These are phyloP conservation scores for Pavo muticus DNA, from an alignment of 2,113 vertebrate genomes.

Conservation along the genomic window DNA sequence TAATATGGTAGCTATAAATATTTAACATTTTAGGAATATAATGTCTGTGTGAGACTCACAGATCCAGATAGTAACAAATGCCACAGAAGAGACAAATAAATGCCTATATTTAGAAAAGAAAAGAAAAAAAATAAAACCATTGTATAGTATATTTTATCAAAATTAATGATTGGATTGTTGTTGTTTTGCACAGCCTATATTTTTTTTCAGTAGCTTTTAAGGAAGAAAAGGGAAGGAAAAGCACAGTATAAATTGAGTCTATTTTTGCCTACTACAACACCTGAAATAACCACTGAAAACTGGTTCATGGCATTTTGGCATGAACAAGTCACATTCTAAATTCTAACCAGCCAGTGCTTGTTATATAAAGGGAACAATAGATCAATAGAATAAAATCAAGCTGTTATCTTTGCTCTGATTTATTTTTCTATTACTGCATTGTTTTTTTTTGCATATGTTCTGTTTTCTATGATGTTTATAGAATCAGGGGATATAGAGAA, in stretches of 20 bases:
- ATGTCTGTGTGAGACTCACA: neutral
- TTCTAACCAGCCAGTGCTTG: slow-evolving; percentile 4
- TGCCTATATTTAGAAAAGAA: neutral
- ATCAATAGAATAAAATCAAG: slow-evolving; percentile 27
- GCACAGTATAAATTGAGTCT: neutral
- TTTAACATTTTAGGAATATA: neutral
- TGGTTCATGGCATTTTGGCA: slow-evolving; percentile 8
- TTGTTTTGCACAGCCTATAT: neutral
- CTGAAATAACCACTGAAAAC: slow-evolving; percentile 32
- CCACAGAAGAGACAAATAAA: neutral
- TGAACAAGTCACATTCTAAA: neutral
- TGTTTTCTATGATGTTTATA: slow-evolving; percentile 6
- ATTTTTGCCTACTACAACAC: neutral
- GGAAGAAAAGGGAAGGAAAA: neutral
- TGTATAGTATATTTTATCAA: neutral
- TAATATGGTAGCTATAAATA: neutral
- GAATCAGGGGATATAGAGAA: neutral
- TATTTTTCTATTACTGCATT: neutral
- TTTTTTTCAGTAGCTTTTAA: neutral
- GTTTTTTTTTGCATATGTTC: neutral
- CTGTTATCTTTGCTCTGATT: neutral
- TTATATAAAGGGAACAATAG: neutral
- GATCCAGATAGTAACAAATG: neutral
- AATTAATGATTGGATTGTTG: neutral
- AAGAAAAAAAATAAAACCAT: neutral